These are phyloP conservation scores for Ochropacha duplaris DNA, from an alignment of 2,888 invertebrate genomes.

Conservation along the genomic window DNA sequence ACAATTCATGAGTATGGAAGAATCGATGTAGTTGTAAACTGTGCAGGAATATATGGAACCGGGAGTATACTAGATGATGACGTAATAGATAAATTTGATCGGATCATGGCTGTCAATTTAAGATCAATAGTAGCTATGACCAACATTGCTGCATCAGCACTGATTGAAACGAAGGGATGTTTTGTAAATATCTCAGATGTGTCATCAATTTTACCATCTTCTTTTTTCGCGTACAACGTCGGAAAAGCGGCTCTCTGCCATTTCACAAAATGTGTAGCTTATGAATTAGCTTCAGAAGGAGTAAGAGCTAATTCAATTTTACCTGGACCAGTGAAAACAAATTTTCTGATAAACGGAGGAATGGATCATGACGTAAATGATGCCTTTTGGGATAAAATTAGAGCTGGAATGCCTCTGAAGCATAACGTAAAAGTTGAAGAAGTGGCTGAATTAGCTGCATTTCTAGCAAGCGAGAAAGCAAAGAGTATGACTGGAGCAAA, in stretches of 20 bases:
- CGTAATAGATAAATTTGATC: constrained; percentile 38
- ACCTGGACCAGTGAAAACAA: constrained; percentile 85
- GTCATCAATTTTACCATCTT: constrained; percentile 10
- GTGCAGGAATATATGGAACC: constrained; percentile 33
- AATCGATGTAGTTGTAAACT: constrained; percentile 49
- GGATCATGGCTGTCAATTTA: constrained; percentile 39
- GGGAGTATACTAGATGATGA: constrained; percentile 30
- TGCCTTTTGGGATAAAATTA: constrained; percentile 13
- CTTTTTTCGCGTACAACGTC: constrained; percentile 79
- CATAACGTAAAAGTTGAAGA: constrained; percentile 37
- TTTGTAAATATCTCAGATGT: constrained; percentile 50
- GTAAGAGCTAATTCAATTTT: constrained; percentile 88
- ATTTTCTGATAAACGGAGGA: constrained; percentile 29
- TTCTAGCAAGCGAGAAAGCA: constrained; percentile 50
- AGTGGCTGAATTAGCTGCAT: constrained; percentile 41
- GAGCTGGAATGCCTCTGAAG: constrained; percentile 21
- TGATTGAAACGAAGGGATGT: constrained; percentile 41
- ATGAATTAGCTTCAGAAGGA: constrained; percentile 82
- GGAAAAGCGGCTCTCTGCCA: constrained; percentile 89
- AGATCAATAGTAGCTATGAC: constrained; percentile 41
- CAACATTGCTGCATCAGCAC: constrained; percentile 27
- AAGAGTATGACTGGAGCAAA: constrained; percentile 46
- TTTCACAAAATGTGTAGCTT: constrained; percentile 87
- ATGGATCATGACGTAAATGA: constrained; percentile 23
- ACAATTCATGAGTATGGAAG: constrained; percentile 36